These are phyloP conservation scores for Pemphigus obesinymphae DNA, from an alignment of 1,140 invertebrate species.

Conservation along the genomic window DNA sequence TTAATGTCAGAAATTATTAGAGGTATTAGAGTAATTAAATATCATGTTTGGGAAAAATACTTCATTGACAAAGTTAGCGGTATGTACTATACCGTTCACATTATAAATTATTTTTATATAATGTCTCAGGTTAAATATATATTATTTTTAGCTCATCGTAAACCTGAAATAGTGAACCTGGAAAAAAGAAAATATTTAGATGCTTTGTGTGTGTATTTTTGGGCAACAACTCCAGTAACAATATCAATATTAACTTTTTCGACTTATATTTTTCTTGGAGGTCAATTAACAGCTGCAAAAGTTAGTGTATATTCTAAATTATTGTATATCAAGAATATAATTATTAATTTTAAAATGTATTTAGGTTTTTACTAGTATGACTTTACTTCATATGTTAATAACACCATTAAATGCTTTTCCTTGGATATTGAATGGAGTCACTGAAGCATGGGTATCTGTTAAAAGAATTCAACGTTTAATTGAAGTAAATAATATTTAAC, in stretches of 20 bases:
- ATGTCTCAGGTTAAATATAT: neutral
- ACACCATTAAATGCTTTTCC: conserved; percentile 94
- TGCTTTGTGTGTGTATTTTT: conserved; percentile 97
- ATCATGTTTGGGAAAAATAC: conserved; percentile 88
- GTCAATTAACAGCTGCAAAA: conserved; percentile 76
- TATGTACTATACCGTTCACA: conserved; percentile 44
- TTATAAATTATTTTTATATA: conserved; percentile 12
- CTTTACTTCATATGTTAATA: conserved; percentile 93
- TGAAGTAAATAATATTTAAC: conserved; percentile 54
- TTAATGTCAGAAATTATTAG: conserved; percentile 81
- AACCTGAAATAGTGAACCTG: conserved; percentile 69
- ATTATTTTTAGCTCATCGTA: conserved; percentile 57
- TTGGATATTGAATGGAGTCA: conserved; percentile 95
- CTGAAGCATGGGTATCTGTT: conserved; percentile 87
- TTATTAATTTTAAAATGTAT: conserved; percentile 45
- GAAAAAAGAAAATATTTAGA: conserved; percentile 91
- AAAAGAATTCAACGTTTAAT: conserved; percentile 64
- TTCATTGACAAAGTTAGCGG: conserved; percentile 66
- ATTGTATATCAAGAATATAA: neutral
- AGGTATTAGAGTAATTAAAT: conserved; percentile 85
- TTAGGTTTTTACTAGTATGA: conserved; percentile 86
- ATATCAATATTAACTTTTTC: conserved; percentile 89
- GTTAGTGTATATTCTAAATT: conserved; percentile 53
- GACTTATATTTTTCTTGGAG: conserved; percentile 78
- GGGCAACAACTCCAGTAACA: conserved; percentile 96